These are phyloP conservation scores for Eumacrocentrus americanus DNA, from an alignment of 2,888 invertebrate genomes.

Conservation along the genomic window DNA sequence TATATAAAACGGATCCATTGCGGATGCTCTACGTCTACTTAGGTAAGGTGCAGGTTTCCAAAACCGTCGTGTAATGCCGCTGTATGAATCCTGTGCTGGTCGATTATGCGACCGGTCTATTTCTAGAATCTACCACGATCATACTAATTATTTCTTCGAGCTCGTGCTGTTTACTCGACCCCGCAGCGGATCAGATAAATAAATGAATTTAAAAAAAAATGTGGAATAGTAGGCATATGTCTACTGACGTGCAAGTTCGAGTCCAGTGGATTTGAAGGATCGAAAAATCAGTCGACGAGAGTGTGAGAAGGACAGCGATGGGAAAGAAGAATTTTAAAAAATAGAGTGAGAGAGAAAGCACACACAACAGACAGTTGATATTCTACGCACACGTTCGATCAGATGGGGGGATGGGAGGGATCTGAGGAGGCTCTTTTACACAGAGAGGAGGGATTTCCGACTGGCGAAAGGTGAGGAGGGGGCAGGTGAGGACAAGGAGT, in stretches of 20 bases:
- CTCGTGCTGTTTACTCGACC: too few relatives aligned
- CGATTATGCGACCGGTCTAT: conserved; percentile 57
- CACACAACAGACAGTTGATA: conserved; percentile 56
- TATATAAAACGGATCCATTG: background rate
- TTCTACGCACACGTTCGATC: conserved; percentile 51
- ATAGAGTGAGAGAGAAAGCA: conserved; percentile 30
- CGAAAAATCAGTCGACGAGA: too few relatives aligned
- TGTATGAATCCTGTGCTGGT: background rate
- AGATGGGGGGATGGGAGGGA: conserved; percentile 24
- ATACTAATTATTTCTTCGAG: conserved; percentile 59
- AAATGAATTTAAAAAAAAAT: conserved; percentile 7
- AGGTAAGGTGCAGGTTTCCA: conserved; percentile 53
- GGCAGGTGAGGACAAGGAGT: conserved; percentile 18
- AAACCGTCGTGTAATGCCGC: conserved; percentile 46
- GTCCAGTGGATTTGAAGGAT: background rate
- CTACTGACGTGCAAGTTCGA: too few relatives aligned
- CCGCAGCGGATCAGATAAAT: conserved; percentile 10
- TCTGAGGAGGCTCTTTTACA: conserved; percentile 5
- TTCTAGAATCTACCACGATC: conserved; percentile 53
- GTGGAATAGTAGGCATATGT: background rate
- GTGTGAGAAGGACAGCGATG: conserved; percentile 24
- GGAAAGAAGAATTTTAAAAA: conserved; percentile 28
- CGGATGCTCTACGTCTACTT: too few relatives aligned
- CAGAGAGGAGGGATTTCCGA: conserved; percentile 19
- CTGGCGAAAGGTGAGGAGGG: background rate